Conservation (phyloP, 2,888 invertebrate genomes). For the Andrena haemorrhoa region DNA sequence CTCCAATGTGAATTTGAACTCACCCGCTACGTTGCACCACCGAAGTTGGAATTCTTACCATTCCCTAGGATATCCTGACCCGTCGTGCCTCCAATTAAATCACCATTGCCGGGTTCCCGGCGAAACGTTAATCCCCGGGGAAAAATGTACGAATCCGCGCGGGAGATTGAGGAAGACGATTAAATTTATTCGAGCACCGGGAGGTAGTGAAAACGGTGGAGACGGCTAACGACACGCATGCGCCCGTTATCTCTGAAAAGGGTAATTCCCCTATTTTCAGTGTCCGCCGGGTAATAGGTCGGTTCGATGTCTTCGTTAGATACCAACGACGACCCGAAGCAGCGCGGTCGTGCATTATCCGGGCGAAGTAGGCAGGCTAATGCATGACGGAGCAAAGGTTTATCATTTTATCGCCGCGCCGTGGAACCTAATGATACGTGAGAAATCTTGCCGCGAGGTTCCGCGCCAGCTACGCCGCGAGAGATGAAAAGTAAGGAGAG, state of each 20-base stretch:
- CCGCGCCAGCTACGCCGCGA: background rate
- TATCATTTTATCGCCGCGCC: slow-evolving; percentile 67
- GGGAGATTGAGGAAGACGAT: slow-evolving; percentile 19
- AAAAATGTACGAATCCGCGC: slow-evolving; percentile 16
- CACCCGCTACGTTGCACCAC: background rate
- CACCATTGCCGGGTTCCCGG: background rate
- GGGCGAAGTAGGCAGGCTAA: slow-evolving; percentile 45
- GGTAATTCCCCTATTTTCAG: slow-evolving; percentile 48
- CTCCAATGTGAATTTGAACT: no score
- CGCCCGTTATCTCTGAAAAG: slow-evolving; percentile 14
- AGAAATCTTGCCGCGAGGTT: slow-evolving; percentile 58
- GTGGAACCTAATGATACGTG: slow-evolving; percentile 61
- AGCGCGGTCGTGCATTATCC: slow-evolving; percentile 45
- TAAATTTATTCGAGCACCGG: slow-evolving; percentile 31
- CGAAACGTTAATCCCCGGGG: slow-evolving; percentile 18
- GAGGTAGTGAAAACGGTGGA: slow-evolving; percentile 15
- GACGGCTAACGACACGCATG: slow-evolving; percentile 11
- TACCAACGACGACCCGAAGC: slow-evolving; percentile 19
- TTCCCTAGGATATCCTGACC: slow-evolving; percentile 1
- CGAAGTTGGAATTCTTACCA: slow-evolving; percentile 43
- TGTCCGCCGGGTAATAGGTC: slow-evolving; percentile 39
- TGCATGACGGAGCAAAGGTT: slow-evolving; percentile 62
- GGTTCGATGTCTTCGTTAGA: slow-evolving; percentile 40
- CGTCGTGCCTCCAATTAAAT: slow-evolving; percentile 29
- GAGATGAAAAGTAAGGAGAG: background rate